Evolutionary conservation across 2,113 vertebrate species (phyloP), one percentile per base, ranked within the genome.

Genomic region (Cyprinus carpio): DNA sequence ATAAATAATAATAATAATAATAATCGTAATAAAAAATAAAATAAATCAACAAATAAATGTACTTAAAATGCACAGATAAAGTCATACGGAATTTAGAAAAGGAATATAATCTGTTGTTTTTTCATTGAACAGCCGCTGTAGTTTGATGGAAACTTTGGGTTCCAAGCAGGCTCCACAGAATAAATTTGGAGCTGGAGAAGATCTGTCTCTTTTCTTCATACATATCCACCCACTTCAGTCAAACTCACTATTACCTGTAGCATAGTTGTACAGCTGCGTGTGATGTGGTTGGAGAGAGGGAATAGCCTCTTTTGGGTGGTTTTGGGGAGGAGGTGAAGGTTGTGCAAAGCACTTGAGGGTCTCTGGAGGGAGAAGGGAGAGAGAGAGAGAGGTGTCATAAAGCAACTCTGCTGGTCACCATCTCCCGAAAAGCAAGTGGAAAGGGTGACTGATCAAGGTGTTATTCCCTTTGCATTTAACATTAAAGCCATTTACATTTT

Each of bases 401-500:
- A 78, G 4, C 83, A 85, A 67, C 84, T 89, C 81, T 83, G 67
- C 60, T 84, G 85, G 85, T 74, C 84, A 88, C 83, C 65, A 69
- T 85, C 84, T n/a, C 1, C 89, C 88, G 84, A 86, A 78, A 80
- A 83, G 67, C 51, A 65, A 81, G 20, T 75, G 83, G 89, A 88
- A 81, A 76, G 4, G 46, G 72, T 83, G 86, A 89, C 89, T 90
- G 87, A 93, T 94, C 90, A 91, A 89, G 85, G 90, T 91, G 88
- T 91, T 92, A 92, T 75, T 82, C 78, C 84, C 82, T 84, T 80
- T 79, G 77, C 83, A 90, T 92, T 89, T 89, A 91, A 90, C 89
- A 92, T 93, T 90, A 90, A 88, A 92, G 83, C 87, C 15, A 91
- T 93, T 93, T 93, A 90, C 89, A 92, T 93, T 91, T 91, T 87